Percentiles rank a stretch among this genome's conserved stretches.
Conservation (phyloP, 1,140 invertebrate genomes). For the Planococcus citri region DNA sequence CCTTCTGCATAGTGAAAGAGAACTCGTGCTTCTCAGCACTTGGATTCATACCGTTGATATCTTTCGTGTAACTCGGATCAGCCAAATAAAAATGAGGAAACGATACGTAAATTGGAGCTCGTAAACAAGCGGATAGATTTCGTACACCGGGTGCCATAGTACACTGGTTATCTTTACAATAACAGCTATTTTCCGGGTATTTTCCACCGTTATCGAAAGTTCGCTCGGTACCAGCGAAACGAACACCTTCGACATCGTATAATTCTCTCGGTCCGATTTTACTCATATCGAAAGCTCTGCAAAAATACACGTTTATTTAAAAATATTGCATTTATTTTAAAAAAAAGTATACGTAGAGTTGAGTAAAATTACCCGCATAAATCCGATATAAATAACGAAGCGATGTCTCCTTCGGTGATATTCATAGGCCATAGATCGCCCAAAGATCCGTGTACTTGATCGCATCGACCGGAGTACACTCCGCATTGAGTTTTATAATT, state of each 20-base stretch:
- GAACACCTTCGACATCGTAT: constrained; percentile 17
- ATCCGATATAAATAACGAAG: constrained; percentile 49
- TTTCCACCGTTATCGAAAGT: neutral
- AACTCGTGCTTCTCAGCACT: constrained; percentile 43
- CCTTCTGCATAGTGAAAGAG: constrained; percentile 48
- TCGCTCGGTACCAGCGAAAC: neutral
- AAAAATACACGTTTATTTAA: too few relatives aligned
- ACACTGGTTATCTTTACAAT: neutral
- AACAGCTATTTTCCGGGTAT: neutral
- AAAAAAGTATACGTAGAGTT: neutral
- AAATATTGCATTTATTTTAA: neutral
- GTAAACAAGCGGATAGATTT: constrained; percentile 1
- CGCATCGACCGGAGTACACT: constrained; percentile 39
- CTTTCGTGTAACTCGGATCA: constrained; percentile 41
- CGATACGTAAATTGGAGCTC: constrained; percentile 48
- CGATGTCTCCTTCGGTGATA: constrained; percentile 38
- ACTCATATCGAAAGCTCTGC: constrained; percentile 13
- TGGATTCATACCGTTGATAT: constrained; percentile 45
- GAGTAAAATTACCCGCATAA: constrained; percentile 43
- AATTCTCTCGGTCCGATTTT: neutral
- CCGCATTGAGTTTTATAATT: constrained; percentile 42
- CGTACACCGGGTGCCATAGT: constrained; percentile 15
- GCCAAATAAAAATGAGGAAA: constrained; percentile 57
- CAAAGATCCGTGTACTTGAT: constrained; percentile 49
- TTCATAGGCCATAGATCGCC: constrained; percentile 61